These are phyloP conservation scores for Geotrupes spiniger DNA, from an alignment of 2,888 invertebrate genomes.

Conservation along the genomic window DNA sequence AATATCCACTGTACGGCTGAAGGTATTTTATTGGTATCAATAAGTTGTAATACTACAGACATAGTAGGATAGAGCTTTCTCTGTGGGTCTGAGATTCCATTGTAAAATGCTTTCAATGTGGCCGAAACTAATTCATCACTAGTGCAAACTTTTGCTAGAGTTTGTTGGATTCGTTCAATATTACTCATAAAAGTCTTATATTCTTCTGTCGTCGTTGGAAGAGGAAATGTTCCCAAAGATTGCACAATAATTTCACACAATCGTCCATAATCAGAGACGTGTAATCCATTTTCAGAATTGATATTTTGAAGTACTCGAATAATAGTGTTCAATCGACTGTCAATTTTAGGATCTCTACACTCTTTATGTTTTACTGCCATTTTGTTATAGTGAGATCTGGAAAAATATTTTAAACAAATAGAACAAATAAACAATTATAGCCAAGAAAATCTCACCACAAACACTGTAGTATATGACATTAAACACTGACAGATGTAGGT, in stretches of 20 bases:
- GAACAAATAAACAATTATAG: neutral
- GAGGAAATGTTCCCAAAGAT: slow-evolving; percentile 51
- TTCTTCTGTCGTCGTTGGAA: slow-evolving; percentile 38
- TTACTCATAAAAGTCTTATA: slow-evolving; percentile 43
- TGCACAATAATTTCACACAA: slow-evolving; percentile 55
- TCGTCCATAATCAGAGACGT: slow-evolving; percentile 50
- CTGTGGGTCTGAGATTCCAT: slow-evolving; percentile 60
- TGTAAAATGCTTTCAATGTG: slow-evolving; percentile 59
- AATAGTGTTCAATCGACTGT: slow-evolving; percentile 52
- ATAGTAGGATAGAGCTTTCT: slow-evolving; percentile 59
- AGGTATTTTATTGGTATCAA: slow-evolving; percentile 46
- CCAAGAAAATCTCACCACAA: slow-evolving; percentile 15
- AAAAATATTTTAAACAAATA: slow-evolving; percentile 3
- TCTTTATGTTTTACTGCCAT: slow-evolving; percentile 64
- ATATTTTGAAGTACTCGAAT: slow-evolving; percentile 52
- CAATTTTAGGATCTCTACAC: slow-evolving; percentile 50
- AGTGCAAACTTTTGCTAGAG: slow-evolving; percentile 42
- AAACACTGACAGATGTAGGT: slow-evolving; percentile 22
- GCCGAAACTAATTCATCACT: slow-evolving; percentile 54
- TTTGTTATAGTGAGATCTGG: slow-evolving; percentile 21
- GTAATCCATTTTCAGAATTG: slow-evolving; percentile 49
- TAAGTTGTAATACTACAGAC: slow-evolving; percentile 59
- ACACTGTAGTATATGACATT: slow-evolving; percentile 18
- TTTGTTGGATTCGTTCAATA: slow-evolving; percentile 42
- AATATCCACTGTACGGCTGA: slow-evolving; percentile 52